Percentiles rank a stretch among this genome's conserved stretches.
phyloP scores from a whole-genome alignment of 2,113 vertebrate species.

The Motacilla tschutschensis region DNA sequence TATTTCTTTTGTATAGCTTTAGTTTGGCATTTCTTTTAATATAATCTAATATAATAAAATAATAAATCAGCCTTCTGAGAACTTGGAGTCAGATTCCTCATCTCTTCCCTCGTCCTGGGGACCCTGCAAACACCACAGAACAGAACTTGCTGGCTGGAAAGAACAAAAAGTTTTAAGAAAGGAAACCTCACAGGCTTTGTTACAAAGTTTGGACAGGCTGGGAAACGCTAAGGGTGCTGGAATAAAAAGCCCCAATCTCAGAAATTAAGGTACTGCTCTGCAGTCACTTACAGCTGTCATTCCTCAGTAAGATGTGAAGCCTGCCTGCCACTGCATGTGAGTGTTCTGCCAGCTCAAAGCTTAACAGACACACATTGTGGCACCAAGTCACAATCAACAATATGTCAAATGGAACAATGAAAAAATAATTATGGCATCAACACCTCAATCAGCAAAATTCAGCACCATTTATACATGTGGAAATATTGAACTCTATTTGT shows the following conservation, averaged over 20 bases:
- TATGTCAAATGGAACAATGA: background rate
- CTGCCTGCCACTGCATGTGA: rapidly evolving
- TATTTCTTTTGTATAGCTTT: no score
- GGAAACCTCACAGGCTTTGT: background rate
- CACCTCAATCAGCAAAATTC: background rate
- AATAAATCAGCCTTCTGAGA: no score
- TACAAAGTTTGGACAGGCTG: background rate
- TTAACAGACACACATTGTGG: rapidly evolving
- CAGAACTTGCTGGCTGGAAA: rapidly evolving
- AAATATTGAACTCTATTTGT: background rate
- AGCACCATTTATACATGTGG: background rate
- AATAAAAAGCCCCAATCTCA: background rate
- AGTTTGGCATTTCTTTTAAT: no score
- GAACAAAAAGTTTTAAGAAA: background rate
- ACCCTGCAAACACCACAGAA: background rate
- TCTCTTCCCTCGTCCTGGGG: no score
- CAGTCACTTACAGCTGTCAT: rapidly evolving
- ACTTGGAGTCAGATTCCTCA: no score
- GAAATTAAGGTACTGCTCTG: background rate
- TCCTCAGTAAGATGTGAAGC: background rate
- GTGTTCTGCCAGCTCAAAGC: background rate
- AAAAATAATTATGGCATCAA: background rate
- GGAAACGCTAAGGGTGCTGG: background rate
- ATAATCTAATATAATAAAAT: no score
- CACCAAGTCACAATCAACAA: background rate